Percentiles rank a stretch among this genome's conserved stretches.
phyloP scores from a whole-genome alignment of 2,797 vertebrate species.

The Apogon hyalosoma region DNA sequence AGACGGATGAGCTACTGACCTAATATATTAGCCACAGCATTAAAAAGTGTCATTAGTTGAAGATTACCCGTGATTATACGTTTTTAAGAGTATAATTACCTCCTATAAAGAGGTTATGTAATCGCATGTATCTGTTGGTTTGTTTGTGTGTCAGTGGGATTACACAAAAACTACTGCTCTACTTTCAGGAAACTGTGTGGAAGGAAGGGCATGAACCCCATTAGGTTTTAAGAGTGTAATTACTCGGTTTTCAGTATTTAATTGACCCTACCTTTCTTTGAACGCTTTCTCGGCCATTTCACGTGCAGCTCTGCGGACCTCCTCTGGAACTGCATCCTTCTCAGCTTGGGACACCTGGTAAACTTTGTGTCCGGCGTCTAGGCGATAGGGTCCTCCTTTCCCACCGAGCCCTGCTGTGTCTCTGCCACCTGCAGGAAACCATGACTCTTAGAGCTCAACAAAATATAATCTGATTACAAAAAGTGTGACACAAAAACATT shows the following conservation, averaged over 20 bases:
- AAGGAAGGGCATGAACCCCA: no score
- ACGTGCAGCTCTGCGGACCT: slow-evolving; percentile 91
- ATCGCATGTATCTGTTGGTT: no score
- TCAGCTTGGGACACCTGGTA: slow-evolving; percentile 93
- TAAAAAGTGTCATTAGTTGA: not conserved
- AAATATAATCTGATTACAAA: not conserved
- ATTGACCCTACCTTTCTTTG: slow-evolving; percentile 86
- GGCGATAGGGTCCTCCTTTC: slow-evolving; percentile 94
- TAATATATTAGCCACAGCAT: no score
- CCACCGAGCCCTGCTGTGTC: slow-evolving; percentile 97
- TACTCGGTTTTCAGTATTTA: not conserved
- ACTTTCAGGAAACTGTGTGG: no score
- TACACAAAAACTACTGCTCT: no score
- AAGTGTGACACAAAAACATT: no score
- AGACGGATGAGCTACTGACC: not conserved
- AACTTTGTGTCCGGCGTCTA: slow-evolving; percentile 93
- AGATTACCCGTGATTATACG: not conserved
- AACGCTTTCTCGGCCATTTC: slow-evolving; percentile 95
- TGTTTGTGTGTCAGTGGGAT: no score
- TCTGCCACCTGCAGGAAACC: slow-evolving; percentile 88
- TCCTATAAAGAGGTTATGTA: no score
- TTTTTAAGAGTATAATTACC: no score
- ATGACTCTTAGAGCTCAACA: not conserved
- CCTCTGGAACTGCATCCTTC: slow-evolving; percentile 95
- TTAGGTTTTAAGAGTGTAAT: not conserved